phyloP scores from a whole-genome alignment of 2,113 vertebrate species.

The Pelecanus crispus region DNA sequence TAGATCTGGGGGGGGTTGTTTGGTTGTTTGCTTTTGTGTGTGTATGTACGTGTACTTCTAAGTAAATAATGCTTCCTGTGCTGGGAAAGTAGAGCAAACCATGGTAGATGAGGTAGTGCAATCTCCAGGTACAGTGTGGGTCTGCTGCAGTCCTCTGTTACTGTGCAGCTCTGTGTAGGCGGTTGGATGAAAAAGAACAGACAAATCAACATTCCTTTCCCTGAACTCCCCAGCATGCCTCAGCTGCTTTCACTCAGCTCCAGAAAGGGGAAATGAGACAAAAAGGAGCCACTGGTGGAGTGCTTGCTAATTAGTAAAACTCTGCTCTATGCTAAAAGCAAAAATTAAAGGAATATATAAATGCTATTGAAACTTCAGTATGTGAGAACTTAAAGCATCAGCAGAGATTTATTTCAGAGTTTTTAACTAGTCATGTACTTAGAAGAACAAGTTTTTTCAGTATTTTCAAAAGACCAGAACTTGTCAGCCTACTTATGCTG shows the following conservation, averaged over 20 bases:
- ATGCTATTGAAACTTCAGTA: neutral
- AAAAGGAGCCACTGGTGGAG: conserved; percentile 31
- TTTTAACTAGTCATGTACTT: neutral
- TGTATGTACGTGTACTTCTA: neutral
- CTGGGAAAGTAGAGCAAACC: neutral
- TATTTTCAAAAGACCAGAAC: neutral
- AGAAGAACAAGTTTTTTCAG: neutral
- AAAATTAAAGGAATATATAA: conserved; percentile 26
- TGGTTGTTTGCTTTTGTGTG: neutral
- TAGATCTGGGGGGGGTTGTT: neutral
- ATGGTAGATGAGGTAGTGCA: neutral
- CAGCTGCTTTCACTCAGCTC: conserved; percentile 64
- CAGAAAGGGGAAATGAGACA: conserved; percentile 49
- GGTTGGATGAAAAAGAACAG: conserved; percentile 39
- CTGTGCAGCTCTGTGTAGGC: neutral
- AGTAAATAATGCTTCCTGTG: neutral
- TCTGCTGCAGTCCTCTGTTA: neutral
- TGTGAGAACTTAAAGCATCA: neutral
- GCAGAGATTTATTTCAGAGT: neutral
- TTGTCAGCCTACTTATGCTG: neutral
- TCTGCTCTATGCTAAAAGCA: neutral
- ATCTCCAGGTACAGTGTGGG: neutral
- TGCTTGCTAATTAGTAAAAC: conserved; percentile 68
- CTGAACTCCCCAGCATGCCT: conserved; percentile 29
- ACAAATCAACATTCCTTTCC: conserved; percentile 58